These are phyloP conservation scores for Mycetomoellerius zeteki DNA, from an alignment of 1,140 invertebrate species.

Conservation along the genomic window DNA sequence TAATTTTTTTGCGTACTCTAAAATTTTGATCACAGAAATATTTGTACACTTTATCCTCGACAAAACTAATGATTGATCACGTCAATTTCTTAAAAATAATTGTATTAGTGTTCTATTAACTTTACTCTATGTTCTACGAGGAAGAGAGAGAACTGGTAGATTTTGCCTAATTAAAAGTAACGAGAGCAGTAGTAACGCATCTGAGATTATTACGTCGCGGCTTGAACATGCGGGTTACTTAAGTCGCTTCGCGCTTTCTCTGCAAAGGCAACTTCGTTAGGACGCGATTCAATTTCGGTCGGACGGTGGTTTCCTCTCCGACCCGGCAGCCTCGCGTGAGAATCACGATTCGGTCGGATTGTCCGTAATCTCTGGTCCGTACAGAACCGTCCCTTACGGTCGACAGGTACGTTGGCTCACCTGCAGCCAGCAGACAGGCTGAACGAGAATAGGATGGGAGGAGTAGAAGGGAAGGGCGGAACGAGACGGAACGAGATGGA, in stretches of 20 bases:
- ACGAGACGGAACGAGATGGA: conserved; percentile 54
- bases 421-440: conserved; percentile 58
- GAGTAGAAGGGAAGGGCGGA: conserved; percentile 34
- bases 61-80: conserved; percentile 5
- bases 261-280: conserved; percentile 61
- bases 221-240: conserved; percentile 54
- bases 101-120: conserved; percentile 10
- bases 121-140: background rate
- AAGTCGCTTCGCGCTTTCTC: conserved; percentile 51
- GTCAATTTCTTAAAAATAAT: conserved; percentile 31
- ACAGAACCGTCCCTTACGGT: conserved; percentile 64
- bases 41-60: background rate
- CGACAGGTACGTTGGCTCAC: conserved; percentile 68
- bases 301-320: conserved; percentile 42
- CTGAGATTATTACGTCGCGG: conserved; percentile 59
- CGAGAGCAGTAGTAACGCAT: conserved; percentile 57
- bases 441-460: conserved; percentile 47
- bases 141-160: background rate
- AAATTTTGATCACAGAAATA: background rate
- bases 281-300: conserved; percentile 63
- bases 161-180: conserved; percentile 57
- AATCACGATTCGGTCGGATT: conserved; percentile 63
- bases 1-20: too few relatives aligned
- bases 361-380: conserved; percentile 66
- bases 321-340: conserved; percentile 23